A percentile compares a stretch with the other conserved stretches of the same genome.
phyloP scores from a whole-genome alignment of 1,140 invertebrate species.

The Periplaneta americana region DNA sequence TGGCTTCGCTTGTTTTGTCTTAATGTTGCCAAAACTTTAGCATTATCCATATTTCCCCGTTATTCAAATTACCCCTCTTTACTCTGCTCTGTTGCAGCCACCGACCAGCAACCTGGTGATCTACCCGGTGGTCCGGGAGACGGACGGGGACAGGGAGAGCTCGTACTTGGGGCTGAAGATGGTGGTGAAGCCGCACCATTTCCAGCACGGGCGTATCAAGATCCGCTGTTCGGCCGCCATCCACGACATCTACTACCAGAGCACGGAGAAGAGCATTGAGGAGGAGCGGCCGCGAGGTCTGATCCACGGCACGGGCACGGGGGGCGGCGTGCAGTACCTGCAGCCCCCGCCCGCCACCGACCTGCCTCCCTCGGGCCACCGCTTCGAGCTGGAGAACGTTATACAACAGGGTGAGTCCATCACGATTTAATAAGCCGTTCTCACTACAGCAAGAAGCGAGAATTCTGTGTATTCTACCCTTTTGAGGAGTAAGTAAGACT shows the following conservation, averaged over 20 bases:
- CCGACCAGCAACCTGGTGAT: slow-evolving; percentile 29
- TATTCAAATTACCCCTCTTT: no score
- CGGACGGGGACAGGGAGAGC: slow-evolving; percentile 33
- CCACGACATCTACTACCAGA: slow-evolving; percentile 55
- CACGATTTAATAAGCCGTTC: not conserved
- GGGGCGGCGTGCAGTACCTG: not conserved
- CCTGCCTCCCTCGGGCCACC: not conserved
- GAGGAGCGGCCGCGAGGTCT: slow-evolving; percentile 37
- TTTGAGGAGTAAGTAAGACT: no score
- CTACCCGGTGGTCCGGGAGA: slow-evolving; percentile 31
- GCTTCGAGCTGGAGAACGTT: not conserved
- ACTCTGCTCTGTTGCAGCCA: slow-evolving; percentile 24
- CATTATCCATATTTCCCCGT: no score
- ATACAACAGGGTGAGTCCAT: not conserved
- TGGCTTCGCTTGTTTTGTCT: no score
- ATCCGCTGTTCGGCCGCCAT: slow-evolving; percentile 55
- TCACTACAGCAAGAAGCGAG: no score
- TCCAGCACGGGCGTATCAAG: slow-evolving; percentile 46
- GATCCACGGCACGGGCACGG: not conserved
- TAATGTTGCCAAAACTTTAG: no score
- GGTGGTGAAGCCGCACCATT: slow-evolving; percentile 45
- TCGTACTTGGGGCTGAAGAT: slow-evolving; percentile 45
- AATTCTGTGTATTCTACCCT: no score
- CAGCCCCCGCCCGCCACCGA: not conserved
- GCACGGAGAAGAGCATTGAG: slow-evolving; percentile 50